These are phyloP conservation scores for Dryobates pubescens DNA, from an alignment of 2,797 vertebrate genomes.

Conservation along the genomic window DNA sequence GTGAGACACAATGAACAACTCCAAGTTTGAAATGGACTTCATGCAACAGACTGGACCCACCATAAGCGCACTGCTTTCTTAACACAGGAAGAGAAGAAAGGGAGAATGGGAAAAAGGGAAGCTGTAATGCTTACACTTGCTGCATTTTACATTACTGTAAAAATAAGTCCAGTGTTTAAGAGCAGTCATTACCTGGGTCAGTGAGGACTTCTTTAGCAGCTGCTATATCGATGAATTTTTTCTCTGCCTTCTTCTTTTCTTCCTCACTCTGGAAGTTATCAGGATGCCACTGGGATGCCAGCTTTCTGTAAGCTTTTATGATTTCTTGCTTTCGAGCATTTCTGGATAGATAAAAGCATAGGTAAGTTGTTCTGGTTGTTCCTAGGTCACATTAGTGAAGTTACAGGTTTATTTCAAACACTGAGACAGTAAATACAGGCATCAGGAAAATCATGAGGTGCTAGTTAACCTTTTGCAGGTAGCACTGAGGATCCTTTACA, in stretches of 20 bases:
- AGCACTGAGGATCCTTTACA: not conserved
- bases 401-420: not conserved
- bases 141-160: not conserved
- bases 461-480: not conserved
- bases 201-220: constrained; percentile 98
- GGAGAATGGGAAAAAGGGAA: not conserved
- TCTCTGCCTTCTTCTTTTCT: constrained; percentile 96
- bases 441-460: not conserved
- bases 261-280: constrained; percentile 96
- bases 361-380: not conserved
- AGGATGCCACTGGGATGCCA: constrained; percentile 97
- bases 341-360: constrained; percentile 73
- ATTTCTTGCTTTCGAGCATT: constrained; percentile 98
- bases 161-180: not conserved
- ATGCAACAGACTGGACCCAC: fast-evolving
- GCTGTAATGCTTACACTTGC: not conserved
- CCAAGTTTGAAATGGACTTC: not conserved
- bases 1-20: not conserved
- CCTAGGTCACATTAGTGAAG: not conserved
- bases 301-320: constrained; percentile 95
- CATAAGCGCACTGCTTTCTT: not conserved
- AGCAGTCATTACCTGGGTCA: constrained; percentile 86
- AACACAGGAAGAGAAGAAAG: not conserved
- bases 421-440: not conserved
- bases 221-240: constrained; percentile 97